phyloP scores from a whole-genome alignment of 2,113 vertebrate species.

The Elephantulus edwardii region DNA sequence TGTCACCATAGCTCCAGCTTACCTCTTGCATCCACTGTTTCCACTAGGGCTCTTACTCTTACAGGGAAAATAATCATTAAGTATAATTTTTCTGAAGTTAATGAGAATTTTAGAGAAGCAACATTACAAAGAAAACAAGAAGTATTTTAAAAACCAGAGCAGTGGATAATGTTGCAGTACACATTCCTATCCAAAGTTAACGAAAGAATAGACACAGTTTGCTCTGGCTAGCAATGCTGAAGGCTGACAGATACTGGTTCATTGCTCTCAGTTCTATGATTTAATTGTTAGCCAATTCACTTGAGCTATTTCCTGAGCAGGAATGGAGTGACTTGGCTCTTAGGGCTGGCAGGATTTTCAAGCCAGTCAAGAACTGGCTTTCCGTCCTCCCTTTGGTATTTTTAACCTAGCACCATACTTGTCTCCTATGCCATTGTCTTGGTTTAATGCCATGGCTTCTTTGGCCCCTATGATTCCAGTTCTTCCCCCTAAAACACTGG shows the following conservation, averaged over 20 bases:
- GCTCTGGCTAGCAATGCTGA: neutral
- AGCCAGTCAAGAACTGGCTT: neutral
- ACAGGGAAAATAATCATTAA: neutral
- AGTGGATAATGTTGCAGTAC: neutral
- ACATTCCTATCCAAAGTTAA: neutral
- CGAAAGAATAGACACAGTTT: fast-evolving
- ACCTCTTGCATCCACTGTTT: neutral
- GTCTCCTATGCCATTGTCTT: neutral
- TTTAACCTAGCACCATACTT: neutral
- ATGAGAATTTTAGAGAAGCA: neutral
- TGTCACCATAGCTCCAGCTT: neutral
- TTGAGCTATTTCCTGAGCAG: neutral
- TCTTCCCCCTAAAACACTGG: neutral
- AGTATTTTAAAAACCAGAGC: neutral
- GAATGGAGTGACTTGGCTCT: neutral
- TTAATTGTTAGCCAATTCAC: neutral
- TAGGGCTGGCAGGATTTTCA: neutral
- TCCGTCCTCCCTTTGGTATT: neutral
- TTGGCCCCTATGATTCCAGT: neutral
- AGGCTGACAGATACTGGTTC: neutral
- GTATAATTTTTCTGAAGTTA: neutral
- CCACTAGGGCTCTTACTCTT: fast-evolving
- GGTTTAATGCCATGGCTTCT: neutral
- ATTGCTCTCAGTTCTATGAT: neutral
- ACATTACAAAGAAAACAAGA: neutral